These are phyloP conservation scores for Marmota flaviventris DNA, from an alignment of 2,113 vertebrate genomes.

Conservation along the genomic window DNA sequence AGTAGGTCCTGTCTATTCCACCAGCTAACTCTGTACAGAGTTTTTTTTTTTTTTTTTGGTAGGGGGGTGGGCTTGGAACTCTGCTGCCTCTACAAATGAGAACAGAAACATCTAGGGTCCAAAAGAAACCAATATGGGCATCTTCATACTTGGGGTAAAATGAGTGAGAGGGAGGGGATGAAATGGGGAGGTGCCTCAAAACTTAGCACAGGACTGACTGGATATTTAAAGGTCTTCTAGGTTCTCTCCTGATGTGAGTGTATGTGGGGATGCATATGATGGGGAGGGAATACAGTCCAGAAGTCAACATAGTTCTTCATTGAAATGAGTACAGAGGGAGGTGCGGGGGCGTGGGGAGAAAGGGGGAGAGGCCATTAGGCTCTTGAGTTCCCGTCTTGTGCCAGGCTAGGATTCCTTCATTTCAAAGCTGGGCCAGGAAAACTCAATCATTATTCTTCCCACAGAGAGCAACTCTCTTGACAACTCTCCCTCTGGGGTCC, in stretches of 20 bases:
- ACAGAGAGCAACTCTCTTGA: constrained; percentile 26
- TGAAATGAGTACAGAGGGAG: neutral
- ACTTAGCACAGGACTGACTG: neutral
- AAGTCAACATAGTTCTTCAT: neutral
- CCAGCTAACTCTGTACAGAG: neutral
- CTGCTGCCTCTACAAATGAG: neutral
- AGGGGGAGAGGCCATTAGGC: neutral
- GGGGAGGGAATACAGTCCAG: neutral
- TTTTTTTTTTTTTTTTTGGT: too few species aligned
- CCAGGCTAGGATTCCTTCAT: constrained; percentile 54
- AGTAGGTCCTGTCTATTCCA: neutral
- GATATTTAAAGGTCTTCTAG: neutral
- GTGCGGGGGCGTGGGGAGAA: neutral
- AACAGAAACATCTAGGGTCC: neutral
- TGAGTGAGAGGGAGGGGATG: neutral
- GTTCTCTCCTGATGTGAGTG: neutral
- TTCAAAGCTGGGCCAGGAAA: constrained; percentile 52
- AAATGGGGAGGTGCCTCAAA: neutral
- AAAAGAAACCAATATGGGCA: neutral
- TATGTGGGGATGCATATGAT: neutral
- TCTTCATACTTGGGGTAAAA: neutral
- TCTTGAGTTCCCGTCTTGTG: constrained; percentile 26
- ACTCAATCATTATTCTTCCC: constrained; percentile 60
- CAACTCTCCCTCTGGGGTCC: neutral
- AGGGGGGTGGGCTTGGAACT: neutral